Base-by-base conservation (phyloP, 2,888 invertebrate genomes). In the Cerastis rubricosa region DNA sequence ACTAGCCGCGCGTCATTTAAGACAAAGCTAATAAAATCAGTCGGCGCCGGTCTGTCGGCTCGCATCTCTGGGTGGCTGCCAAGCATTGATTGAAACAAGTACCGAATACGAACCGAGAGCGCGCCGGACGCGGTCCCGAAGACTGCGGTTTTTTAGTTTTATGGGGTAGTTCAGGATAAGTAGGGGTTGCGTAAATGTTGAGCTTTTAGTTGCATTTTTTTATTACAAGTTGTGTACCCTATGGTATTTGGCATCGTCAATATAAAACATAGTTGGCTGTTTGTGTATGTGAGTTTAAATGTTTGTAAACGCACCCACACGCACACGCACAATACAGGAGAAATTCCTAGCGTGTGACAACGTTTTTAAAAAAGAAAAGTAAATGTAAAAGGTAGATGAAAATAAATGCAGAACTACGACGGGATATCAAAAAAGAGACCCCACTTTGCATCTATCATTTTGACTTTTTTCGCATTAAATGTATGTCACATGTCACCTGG, bases 71-170 rank as follows among this genome's bases (percentile, higher is more conserved):
- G 94, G 91, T 77, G 86, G 78, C 80, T 94, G 94, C 94, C 94
- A 94, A 91, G 88, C 88, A 93, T 94, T 94, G 93, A 94, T 94
- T 93, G 93, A 71, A 83, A 80, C 76, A 74, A 83, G 72, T 66
- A 57, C 68, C 68, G 68, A 76, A 68, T 43, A 70, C 67, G 51
- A 61, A n/a, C 22, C 14, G 65, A 40, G 43, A 61, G 35, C 79
- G 68, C 80, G 69, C 54, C 43, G 69, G 51, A 47, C 63, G 61
- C n/a, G 49, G 47, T 40, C 25, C 54, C 54, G 51, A 40, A 61
- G 35, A 51, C 65, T 71, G 72, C 47, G 61, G 66, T 17, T 49
- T 63, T 49, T 57, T 68, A 43, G 29, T 73, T 77, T 80, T 74
- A 77, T 77, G 61, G 83, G 67, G 54, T 51, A 68, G 57, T 68